phyloP scores from a whole-genome alignment of 2,797 vertebrate genomes.

The Pygocentrus nattereri region DNA sequence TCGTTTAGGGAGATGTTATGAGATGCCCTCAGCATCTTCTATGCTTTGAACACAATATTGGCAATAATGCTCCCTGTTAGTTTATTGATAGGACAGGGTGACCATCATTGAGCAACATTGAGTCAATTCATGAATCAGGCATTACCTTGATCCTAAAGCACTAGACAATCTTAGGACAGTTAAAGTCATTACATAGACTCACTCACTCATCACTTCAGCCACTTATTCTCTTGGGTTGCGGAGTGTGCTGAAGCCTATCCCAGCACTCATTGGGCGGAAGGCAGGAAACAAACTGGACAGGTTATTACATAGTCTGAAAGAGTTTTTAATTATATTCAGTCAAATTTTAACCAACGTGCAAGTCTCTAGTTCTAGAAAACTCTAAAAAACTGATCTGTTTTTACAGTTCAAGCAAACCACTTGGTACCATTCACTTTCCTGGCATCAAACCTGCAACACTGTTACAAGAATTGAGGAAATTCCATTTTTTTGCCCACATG shows the following conservation, averaged over 20 bases:
- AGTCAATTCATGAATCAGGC: not conserved
- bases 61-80: not conserved
- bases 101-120: not conserved
- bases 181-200: no score
- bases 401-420: conserved; percentile 44
- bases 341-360: not conserved
- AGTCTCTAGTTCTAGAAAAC: not conserved
- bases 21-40: not conserved
- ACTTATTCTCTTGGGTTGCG: no score
- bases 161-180: no score
- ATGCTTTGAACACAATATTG: not conserved
- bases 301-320: no score
- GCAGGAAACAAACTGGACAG: no score
- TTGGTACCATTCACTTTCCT: conserved; percentile 45
- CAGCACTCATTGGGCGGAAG: no score
- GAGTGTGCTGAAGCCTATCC: no score
- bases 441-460: conserved; percentile 26
- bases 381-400: conserved; percentile 21
- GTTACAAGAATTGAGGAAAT: conserved; percentile 40
- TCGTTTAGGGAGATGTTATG: no score
- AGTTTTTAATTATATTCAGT: not conserved
- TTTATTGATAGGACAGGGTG: not conserved
- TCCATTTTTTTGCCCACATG: conserved; percentile 30
- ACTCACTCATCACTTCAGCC: no score
- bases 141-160: not conserved